phyloP scores from a whole-genome alignment of 2,113 vertebrate species.

The Butorides virescens region DNA sequence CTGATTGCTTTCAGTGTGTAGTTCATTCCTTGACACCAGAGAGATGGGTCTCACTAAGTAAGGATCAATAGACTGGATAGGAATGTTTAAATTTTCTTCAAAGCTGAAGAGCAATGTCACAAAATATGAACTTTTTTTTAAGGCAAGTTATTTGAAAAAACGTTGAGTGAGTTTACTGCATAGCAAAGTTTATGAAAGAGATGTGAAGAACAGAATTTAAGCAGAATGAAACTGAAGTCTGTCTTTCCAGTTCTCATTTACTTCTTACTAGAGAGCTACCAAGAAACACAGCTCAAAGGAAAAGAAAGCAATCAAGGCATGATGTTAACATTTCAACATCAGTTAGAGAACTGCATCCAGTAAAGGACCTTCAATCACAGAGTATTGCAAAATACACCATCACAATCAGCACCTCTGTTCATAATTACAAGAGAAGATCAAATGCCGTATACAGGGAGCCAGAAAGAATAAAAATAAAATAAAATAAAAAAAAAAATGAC shows the following conservation, averaged over 20 bases:
- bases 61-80: slow-evolving; percentile 31
- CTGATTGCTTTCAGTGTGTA: slow-evolving; percentile 48
- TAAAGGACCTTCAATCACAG: not conserved
- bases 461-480: not conserved
- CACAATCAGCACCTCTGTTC: not conserved
- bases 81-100: slow-evolving; percentile 32
- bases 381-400: not conserved
- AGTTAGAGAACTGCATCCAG: not conserved
- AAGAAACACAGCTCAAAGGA: not conserved
- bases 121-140: not conserved
- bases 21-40: slow-evolving; percentile 20
- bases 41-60: slow-evolving; percentile 35
- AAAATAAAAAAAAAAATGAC: not conserved
- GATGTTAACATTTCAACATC: not conserved
- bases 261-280: not conserved
- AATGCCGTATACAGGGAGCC: not conserved
- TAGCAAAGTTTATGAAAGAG: not conserved
- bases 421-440: not conserved
- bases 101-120: not conserved
- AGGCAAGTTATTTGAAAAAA: not conserved
- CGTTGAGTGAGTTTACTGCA: not conserved
- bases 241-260: not conserved
- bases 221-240: not conserved
- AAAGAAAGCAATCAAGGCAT: not conserved
- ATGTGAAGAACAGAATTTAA: not conserved